These are phyloP conservation scores for Phymorhynchus buccinoides DNA, from an alignment of 1,140 invertebrate species.

Conservation along the genomic window DNA sequence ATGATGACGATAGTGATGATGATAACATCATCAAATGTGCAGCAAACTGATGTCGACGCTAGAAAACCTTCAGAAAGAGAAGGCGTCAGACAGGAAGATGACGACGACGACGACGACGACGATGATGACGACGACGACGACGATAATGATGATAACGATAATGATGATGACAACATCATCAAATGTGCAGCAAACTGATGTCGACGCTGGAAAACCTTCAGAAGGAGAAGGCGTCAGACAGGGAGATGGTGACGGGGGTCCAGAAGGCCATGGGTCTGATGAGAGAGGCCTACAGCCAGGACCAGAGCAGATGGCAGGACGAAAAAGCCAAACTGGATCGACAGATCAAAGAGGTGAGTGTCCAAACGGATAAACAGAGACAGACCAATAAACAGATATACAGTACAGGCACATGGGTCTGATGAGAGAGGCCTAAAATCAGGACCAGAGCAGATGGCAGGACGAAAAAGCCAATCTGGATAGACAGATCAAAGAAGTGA, in stretches of 20 bases:
- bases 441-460: conserved; percentile 76
- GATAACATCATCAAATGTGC: conserved; percentile 21
- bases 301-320: conserved; percentile 72
- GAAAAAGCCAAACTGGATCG: conserved; percentile 55
- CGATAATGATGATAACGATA: too few relatives aligned
- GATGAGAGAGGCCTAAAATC: conserved; percentile 74
- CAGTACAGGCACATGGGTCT: conserved; percentile 57
- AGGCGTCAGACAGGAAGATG: too few relatives aligned
- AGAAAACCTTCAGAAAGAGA: conserved; percentile 73
- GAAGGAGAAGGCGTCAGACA: conserved; percentile 90
- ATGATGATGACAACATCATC: conserved; percentile 9
- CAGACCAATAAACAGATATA: background rate
- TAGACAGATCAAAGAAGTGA: conserved; percentile 61
- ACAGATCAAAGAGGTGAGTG: conserved; percentile 60
- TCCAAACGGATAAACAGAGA: too few relatives aligned
- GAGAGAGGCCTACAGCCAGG: conserved; percentile 77
- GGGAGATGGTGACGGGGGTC: conserved; percentile 80
- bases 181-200: conserved; percentile 77
- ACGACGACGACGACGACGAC: background rate
- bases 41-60: conserved; percentile 82
- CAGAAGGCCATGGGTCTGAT: conserved; percentile 64
- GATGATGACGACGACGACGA: background rate
- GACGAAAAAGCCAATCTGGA: conserved; percentile 56
- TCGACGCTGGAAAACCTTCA: conserved; percentile 86
- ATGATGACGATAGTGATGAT: background rate